phyloP scores from a whole-genome alignment of 2,888 invertebrate species.

The Quadriops clusia region DNA sequence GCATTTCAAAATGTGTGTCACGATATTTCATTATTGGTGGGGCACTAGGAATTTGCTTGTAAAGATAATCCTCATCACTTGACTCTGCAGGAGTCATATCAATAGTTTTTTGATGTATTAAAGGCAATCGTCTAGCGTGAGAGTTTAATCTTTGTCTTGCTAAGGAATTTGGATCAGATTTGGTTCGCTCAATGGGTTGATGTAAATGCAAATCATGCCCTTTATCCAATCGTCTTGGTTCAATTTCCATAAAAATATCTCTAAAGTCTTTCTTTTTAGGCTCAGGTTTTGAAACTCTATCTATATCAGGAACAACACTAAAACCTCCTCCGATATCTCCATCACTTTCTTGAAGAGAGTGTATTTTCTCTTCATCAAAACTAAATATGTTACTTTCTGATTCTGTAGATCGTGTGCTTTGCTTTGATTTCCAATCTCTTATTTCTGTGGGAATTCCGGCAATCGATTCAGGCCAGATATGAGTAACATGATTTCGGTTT shows the following conservation, averaged over 20 bases:
- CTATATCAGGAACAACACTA: conserved; percentile 31
- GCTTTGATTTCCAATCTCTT: conserved; percentile 16
- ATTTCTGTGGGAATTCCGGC: conserved; percentile 40
- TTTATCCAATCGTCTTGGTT: conserved; percentile 47
- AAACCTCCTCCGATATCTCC: conserved; percentile 25
- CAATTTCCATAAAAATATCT: conserved; percentile 47
- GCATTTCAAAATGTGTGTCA: conserved; percentile 35
- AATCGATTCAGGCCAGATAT: conserved; percentile 47
- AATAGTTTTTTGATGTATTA: conserved; percentile 79
- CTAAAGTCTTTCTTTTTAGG: conserved; percentile 28
- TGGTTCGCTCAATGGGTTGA: conserved; percentile 69
- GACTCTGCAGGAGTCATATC: conserved; percentile 76
- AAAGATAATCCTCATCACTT: conserved; percentile 70
- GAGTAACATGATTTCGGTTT: conserved; percentile 28
- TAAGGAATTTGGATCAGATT: conserved; percentile 73
- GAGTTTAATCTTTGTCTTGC: conserved; percentile 62
- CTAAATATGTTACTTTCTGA: conserved; percentile 63
- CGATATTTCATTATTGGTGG: conserved; percentile 58
- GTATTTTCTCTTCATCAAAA: conserved; percentile 65
- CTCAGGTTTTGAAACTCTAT: conserved; percentile 19
- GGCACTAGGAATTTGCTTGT: conserved; percentile 60
- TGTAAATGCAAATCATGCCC: conserved; percentile 41
- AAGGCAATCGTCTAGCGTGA: conserved; percentile 60
- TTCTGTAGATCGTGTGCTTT: conserved; percentile 43
- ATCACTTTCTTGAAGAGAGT: conserved; percentile 49